phyloP scores from a whole-genome alignment of 2,888 invertebrate genomes.

The Leptogaster cylindrica region DNA sequence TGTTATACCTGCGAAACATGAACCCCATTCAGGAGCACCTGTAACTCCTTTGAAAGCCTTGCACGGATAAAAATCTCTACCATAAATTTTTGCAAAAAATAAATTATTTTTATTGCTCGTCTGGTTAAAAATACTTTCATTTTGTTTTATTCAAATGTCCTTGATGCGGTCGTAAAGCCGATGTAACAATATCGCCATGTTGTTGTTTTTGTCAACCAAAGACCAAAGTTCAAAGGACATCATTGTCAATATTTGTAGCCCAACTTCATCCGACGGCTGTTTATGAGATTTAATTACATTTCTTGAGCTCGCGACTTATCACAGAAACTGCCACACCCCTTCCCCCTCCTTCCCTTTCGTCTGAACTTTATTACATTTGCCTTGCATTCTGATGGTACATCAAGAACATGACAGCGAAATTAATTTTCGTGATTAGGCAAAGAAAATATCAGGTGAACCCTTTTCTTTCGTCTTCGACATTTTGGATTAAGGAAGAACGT shows the following conservation, averaged over 20 bases:
- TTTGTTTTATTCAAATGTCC: no score
- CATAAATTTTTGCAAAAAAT: background rate
- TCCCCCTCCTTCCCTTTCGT: background rate
- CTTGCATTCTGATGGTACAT: background rate
- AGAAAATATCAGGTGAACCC: background rate
- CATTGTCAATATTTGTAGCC: background rate
- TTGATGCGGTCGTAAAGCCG: no score
- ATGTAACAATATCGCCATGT: no score
- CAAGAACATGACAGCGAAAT: slow-evolving; percentile 8
- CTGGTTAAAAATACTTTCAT: no score
- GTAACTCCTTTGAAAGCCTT: background rate
- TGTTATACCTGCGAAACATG: background rate
- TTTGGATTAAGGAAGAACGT: slow-evolving; percentile 3
- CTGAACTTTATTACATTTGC: background rate
- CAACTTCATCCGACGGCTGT: background rate
- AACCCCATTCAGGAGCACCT: background rate
- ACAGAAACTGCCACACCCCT: slow-evolving; percentile 11
- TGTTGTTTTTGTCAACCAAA: no score
- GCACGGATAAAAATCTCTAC: background rate
- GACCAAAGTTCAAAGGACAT: background rate
- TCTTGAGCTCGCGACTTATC: slow-evolving; percentile 4
- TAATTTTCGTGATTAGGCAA: slow-evolving; percentile 19
- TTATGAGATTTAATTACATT: slow-evolving; percentile 4
- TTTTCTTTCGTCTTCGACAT: background rate
- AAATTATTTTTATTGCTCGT: no score